Percentiles rank a stretch among this genome's conserved stretches.
Conservation (phyloP, 2,888 invertebrate genomes). For the Boloria euphrosyne region DNA sequence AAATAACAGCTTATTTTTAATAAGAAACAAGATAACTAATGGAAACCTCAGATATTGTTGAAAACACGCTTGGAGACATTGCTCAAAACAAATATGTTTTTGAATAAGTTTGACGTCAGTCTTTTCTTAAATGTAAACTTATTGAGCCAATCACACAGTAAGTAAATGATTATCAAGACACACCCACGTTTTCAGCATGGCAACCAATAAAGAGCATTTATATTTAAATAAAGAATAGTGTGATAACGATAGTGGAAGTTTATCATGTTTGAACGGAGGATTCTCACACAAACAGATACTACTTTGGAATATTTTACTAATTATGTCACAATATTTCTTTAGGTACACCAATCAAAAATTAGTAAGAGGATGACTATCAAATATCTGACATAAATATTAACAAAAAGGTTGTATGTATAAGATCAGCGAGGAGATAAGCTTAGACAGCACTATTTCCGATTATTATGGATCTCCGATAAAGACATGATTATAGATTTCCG, state of each 20-base stretch:
- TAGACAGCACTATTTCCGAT: too few relatives aligned
- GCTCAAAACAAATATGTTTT: slow-evolving; percentile 75
- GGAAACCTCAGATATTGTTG: slow-evolving; percentile 71
- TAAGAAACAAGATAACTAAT: slow-evolving; percentile 76
- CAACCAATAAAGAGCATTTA: slow-evolving; percentile 51
- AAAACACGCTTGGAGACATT: slow-evolving; percentile 67
- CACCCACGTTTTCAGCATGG: slow-evolving; percentile 72
- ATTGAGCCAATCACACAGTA: slow-evolving; percentile 52
- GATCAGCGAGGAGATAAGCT: too few relatives aligned
- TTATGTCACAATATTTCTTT: background rate
- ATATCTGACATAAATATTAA: too few relatives aligned
- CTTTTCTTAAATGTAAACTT: slow-evolving; percentile 52
- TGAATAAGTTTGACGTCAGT: slow-evolving; percentile 63
- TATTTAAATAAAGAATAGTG: slow-evolving; percentile 36
- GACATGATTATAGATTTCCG: too few relatives aligned
- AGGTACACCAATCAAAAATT: too few relatives aligned
- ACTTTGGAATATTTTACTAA: slow-evolving; percentile 14
- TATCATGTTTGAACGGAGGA: slow-evolving; percentile 38
- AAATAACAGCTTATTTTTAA: slow-evolving; percentile 73
- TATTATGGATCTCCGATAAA: too few relatives aligned
- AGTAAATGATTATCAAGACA: slow-evolving; percentile 67
- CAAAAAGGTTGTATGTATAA: too few relatives aligned
- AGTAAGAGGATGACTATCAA: too few relatives aligned
- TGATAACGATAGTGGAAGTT: slow-evolving; percentile 39
- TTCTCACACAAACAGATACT: slow-evolving; percentile 31